A percentile compares a stretch with the other conserved stretches of the same genome.
phyloP scores from a whole-genome alignment of 2,888 invertebrate species.

The Apantesis nais region DNA sequence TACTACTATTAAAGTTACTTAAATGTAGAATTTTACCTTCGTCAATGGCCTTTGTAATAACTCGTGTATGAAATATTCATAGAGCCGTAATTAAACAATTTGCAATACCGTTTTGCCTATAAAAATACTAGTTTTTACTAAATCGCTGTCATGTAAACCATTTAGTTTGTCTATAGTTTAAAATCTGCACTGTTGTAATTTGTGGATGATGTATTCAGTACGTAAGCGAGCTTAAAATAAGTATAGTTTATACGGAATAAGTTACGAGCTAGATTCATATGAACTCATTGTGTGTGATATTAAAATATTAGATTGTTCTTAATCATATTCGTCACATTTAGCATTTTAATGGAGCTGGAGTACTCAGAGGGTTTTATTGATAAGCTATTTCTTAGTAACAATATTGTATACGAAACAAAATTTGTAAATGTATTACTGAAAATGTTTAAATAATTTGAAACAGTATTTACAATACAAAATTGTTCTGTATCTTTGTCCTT shows the following conservation, averaged over 20 bases:
- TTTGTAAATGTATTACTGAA: not conserved
- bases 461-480: not conserved
- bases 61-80: slow-evolving; percentile 71
- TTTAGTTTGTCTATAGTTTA: slow-evolving; percentile 38
- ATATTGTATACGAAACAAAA: not conserved
- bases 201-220: slow-evolving; percentile 38
- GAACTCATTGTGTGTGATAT: not conserved
- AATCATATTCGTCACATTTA: not conserved
- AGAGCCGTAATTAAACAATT: slow-evolving; percentile 65
- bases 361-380: not conserved
- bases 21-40: slow-evolving; percentile 61
- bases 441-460: not conserved
- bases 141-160: slow-evolving; percentile 32
- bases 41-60: slow-evolving; percentile 66
- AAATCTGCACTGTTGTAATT: slow-evolving; percentile 27
- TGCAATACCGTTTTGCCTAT: slow-evolving; percentile 63
- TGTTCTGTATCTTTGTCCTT: not conserved
- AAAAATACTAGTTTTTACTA: slow-evolving; percentile 38
- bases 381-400: not conserved
- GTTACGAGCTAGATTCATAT: slow-evolving; percentile 26
- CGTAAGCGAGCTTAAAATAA: slow-evolving; percentile 32
- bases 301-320: not conserved
- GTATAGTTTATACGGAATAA: slow-evolving; percentile 27
- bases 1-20: slow-evolving; percentile 46
- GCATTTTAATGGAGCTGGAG: not conserved